Evolutionary conservation across 2,888 invertebrate species (phyloP).

Genomic region (Chrysodeixis includens): DNA sequence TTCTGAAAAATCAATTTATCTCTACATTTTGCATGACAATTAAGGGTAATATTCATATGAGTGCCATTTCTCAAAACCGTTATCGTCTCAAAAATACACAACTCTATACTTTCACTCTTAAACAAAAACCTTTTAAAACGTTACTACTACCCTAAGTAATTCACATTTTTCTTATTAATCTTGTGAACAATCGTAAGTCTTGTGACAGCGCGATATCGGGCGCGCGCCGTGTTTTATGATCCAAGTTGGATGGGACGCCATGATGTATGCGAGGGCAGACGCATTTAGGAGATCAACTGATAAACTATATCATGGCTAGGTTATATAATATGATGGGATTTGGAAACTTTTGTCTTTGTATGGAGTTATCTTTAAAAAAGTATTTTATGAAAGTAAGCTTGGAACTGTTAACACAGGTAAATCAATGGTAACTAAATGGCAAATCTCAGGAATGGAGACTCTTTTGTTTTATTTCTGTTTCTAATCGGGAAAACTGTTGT

Average conservation of each 20-base stretch:
- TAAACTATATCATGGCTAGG: background rate
- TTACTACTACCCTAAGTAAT: background rate
- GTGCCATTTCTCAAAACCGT: too few relatives aligned
- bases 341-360: background rate
- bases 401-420: too few relatives aligned
- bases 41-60: too few relatives aligned
- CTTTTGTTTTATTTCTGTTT: too few relatives aligned
- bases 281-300: constrained; percentile 38
- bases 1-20: too few relatives aligned
- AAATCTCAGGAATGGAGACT: too few relatives aligned
- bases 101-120: too few relatives aligned
- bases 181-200: constrained; percentile 42
- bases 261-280: constrained; percentile 70
- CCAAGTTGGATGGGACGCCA: constrained; percentile 63
- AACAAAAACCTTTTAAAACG: background rate
- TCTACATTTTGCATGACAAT: too few relatives aligned
- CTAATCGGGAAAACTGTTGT: too few relatives aligned
- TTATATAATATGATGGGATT: background rate
- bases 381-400: too few relatives aligned
- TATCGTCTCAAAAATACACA: too few relatives aligned
- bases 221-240: constrained; percentile 63
- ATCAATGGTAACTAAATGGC: too few relatives aligned
- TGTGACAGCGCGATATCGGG: constrained; percentile 46
- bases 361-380: background rate
- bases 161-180: constrained; percentile 33